Evolutionary conservation across 2,797 vertebrate species (phyloP), one percentile per base, ranked within the genome.

Genomic region (Calcarius lapponicus): DNA sequence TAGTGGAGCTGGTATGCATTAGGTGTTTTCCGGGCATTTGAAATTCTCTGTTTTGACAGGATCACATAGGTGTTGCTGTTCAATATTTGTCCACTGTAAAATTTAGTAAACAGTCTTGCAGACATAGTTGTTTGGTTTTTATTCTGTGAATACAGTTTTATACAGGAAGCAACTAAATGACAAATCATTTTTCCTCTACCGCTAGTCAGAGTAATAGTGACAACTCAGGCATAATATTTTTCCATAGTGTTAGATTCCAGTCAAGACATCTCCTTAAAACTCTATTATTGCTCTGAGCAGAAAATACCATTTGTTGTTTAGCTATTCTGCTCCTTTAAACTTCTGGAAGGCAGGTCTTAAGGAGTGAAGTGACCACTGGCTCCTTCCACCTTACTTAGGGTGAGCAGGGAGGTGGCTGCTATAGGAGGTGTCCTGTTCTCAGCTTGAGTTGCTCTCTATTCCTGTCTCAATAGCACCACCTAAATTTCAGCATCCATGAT

Each of bases 51-150:
- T 81, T 92, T 85, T 4, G 0, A 82, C 88, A 82, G 43, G 79
- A 93, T 92, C 87, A 51, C 56, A 51, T 65, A 91, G 79, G 60
- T 92, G 86, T 95, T 92, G 70, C 76, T 80, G 80, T 65, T 92
- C 82, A 87, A 80, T 71, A 65, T 34, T 53, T 45, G 69, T 66
- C 64, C 16, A 34, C 43, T 66, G 31, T 76, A 19, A 66, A 66
- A 85, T 90, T 79, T 76, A 79, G 28, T 82, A 80, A 90, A 72
- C 21, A 62, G 24, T 65, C 67, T 70, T 75, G 56, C 71, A 91
- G 71, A 26, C 19, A 1, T 25, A 13, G 31, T 32, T 20, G 7
- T 1, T 18, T 13, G 20, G 7, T 13, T 13, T 7, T 6, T 58
- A 80, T 65, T 31, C 40, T 80, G 40, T 7, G 3, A 76, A 69